These are phyloP conservation scores for Diorhabda carinulata DNA, from an alignment of 1,140 invertebrate species.

Conservation along the genomic window DNA sequence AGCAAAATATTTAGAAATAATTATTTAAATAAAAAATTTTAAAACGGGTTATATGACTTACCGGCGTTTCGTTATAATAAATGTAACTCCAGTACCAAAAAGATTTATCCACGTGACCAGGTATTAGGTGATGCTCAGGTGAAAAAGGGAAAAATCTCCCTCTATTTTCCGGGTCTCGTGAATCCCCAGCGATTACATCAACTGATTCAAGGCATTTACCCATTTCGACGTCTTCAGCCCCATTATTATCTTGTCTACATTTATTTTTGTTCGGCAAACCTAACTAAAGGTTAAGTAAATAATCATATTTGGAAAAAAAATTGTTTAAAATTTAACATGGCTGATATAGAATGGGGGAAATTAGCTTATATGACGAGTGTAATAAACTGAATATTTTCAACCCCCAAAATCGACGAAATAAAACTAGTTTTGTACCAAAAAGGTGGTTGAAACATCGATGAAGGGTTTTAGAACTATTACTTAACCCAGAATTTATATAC, in stretches of 20 bases:
- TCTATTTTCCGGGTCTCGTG: slow-evolving; percentile 74
- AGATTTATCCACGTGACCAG: slow-evolving; percentile 70
- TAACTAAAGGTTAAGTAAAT: slow-evolving; percentile 16
- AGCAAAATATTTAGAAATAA: too few species aligned
- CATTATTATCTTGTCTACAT: slow-evolving; percentile 61
- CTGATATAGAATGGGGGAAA: too few species aligned
- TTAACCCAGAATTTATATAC: too few species aligned
- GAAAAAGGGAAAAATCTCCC: slow-evolving; percentile 92
- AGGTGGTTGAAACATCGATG: too few species aligned
- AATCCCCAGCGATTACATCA: slow-evolving; percentile 81
- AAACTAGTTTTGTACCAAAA: too few species aligned
- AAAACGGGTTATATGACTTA: slow-evolving; percentile 38
- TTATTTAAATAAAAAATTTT: too few species aligned
- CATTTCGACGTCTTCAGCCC: slow-evolving; percentile 93
- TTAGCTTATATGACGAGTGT: too few species aligned
- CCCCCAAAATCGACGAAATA: too few species aligned
- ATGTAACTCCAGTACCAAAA: slow-evolving; percentile 96
- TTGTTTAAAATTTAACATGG: too few species aligned
- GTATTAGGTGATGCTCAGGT: slow-evolving; percentile 84
- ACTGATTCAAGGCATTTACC: slow-evolving; percentile 86
- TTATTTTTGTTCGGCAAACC: slow-evolving; percentile 63
- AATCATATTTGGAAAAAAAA: neutral
- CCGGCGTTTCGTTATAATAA: slow-evolving; percentile 82
- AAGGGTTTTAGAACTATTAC: too few species aligned
- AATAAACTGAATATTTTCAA: too few species aligned